These are phyloP conservation scores for Theodoxus fluviatilis DNA, from an alignment of 2,888 invertebrate species.

Conservation along the genomic window DNA sequence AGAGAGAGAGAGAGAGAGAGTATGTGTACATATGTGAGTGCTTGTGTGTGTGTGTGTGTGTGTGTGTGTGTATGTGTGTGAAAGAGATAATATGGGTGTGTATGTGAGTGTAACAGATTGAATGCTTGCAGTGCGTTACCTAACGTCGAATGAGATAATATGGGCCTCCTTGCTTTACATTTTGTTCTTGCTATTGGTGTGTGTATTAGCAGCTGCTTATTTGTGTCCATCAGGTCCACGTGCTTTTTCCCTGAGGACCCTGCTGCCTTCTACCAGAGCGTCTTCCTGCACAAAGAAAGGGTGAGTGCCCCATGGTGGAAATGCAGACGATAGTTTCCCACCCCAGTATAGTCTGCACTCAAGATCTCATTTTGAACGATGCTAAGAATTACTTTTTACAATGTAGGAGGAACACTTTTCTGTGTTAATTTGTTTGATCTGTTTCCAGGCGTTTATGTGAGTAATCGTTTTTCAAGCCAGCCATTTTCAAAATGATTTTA, in stretches of 20 bases:
- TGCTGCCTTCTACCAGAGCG: slow-evolving; percentile 48
- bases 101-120: too few relatives aligned
- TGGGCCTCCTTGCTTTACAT: too few relatives aligned
- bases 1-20: background rate
- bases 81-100: background rate
- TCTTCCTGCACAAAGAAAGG: slow-evolving; percentile 54
- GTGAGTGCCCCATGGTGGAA: slow-evolving; percentile 45
- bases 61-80: background rate
- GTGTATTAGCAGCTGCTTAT: too few relatives aligned
- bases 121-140: too few relatives aligned
- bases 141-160: too few relatives aligned
- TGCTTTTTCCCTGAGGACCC: slow-evolving; percentile 50
- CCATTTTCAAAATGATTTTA: too few relatives aligned
- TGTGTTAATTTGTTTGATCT: background rate
- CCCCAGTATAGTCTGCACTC: too few relatives aligned
- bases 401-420: background rate
- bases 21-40: slow-evolving; percentile 2
- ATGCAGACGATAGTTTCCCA: too few relatives aligned
- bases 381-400: background rate
- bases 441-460: background rate
- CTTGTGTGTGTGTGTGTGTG: slow-evolving; percentile 9
- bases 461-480: background rate
- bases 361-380: too few relatives aligned
- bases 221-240: slow-evolving; percentile 39
- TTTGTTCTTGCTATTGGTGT: too few relatives aligned